These are phyloP conservation scores for Alexandromys fortis DNA, from an alignment of 2,113 vertebrate species.

Conservation along the genomic window DNA sequence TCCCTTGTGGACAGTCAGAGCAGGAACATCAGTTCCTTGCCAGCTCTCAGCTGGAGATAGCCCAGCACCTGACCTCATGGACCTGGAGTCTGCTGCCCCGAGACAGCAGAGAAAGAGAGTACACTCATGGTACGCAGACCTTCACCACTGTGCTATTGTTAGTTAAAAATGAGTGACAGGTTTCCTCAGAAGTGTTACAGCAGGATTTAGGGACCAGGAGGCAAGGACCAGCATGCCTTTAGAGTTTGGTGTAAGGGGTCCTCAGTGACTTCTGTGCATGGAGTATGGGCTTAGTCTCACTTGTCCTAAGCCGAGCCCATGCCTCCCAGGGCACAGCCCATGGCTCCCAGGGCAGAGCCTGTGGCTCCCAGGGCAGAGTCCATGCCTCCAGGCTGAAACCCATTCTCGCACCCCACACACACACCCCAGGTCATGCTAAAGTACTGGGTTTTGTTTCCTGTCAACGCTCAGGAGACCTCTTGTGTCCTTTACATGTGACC, in stretches of 20 bases:
- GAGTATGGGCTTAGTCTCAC: background rate
- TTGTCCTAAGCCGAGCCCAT: background rate
- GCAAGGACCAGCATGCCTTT: rapidly evolving
- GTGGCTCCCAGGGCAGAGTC: too few species aligned
- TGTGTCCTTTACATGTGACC: background rate
- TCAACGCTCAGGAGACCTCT: background rate
- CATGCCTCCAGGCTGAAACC: too few species aligned
- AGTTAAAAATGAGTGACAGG: background rate
- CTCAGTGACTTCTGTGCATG: background rate
- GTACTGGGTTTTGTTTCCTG: background rate
- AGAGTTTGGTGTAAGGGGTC: background rate
- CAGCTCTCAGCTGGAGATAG: background rate
- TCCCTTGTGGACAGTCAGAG: background rate
- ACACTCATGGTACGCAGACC: too few species aligned
- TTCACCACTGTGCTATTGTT: rapidly evolving
- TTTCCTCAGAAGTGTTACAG: background rate
- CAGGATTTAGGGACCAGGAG: background rate
- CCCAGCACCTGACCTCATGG: background rate
- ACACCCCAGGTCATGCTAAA: background rate
- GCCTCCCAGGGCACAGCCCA: background rate
- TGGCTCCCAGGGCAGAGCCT: too few species aligned
- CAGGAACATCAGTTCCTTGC: background rate
- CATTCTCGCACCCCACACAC: background rate
- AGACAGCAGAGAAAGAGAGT: background rate
- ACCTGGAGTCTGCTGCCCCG: background rate